Base-by-base conservation (phyloP, 2,797 vertebrate genomes). In the Hippoglossus hippoglossus region DNA sequence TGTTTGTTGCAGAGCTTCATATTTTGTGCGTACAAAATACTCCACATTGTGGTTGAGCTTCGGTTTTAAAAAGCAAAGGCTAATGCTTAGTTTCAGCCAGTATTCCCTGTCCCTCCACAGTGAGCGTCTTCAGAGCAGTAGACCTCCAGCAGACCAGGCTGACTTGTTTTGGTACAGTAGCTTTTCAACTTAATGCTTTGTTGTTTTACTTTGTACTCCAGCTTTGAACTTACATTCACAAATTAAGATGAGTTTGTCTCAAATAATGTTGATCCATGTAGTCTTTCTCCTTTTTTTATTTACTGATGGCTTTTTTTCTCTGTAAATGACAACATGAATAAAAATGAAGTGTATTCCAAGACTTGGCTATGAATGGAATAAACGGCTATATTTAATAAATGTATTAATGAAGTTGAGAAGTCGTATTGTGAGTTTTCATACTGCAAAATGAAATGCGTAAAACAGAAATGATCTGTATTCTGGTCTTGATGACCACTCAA, bases 301-400 rank as follows among this genome's bases (percentile, higher is more conserved):
- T 64, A 82, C 50, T 63, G 24, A 81, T 67, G 60, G 60, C 84
- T 51, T 47, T 73, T 63, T 65, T 76, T 61, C 74, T 86, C 77
- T 85, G 79, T 87, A 89, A 87, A 92, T 90, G 75, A 83, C 53
- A 25, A 80, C 76, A 81, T 89, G 41, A 90, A 84, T 88, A 87
- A 90, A 90, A 86, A 54, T 66, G 34, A 86, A 83, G 79, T 86
- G 83, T 89, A 90, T 91, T 89, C 86, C 81, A 83, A 77, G 81
- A 82, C 73, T 46, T 87, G 81, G 73, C 73, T 75, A 73, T 84
- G 82, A 70, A 84, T 86, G 80, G 80, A 85, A 79, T 82, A 79
- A 81, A 68, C 76, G 75, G 51, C 50, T 86, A 82, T 88, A 90
- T 89, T 90, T 90, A 90, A 91, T 85, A 89, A 87, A 89, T 75